phyloP scores from a whole-genome alignment of 2,113 vertebrate genomes.

The Globicephala melas region DNA sequence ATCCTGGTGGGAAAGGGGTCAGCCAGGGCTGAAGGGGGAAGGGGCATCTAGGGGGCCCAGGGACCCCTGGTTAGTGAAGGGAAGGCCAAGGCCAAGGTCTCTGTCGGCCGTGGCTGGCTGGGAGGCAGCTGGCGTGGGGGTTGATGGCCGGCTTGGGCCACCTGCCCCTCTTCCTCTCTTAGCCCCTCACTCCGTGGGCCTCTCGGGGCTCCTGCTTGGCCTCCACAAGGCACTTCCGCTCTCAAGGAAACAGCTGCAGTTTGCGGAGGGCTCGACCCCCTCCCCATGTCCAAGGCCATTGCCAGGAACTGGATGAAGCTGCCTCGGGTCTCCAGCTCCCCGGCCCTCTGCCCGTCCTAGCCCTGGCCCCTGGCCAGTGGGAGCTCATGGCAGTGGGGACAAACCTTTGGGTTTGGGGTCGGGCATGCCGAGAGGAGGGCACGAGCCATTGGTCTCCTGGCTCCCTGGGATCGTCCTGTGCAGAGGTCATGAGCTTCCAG shows the following conservation, averaged over 20 bases:
- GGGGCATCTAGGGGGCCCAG: not conserved
- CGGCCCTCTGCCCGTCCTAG: not conserved
- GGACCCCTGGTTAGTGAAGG: not conserved
- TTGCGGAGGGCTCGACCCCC: not conserved
- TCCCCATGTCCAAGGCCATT: not conserved
- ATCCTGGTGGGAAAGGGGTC: not conserved
- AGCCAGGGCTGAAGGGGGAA: not conserved
- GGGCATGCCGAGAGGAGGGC: too few species aligned
- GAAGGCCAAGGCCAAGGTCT: not conserved
- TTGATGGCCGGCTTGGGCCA: not conserved
- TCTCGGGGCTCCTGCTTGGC: not conserved
- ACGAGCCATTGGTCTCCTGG: not conserved
- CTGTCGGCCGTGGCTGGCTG: not conserved
- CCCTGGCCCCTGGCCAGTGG: not conserved
- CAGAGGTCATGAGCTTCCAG: not conserved
- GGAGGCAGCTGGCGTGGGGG: accelerated
- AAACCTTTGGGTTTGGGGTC: not conserved
- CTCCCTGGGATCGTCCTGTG: accelerated
- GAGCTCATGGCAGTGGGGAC: not conserved
- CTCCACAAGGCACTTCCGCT: not conserved
- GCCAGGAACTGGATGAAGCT: not conserved
- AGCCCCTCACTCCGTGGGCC: constrained; percentile 33
- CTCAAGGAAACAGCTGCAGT: constrained; percentile 32
- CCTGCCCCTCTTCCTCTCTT: constrained; percentile 54
- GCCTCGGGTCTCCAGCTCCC: not conserved